These are phyloP conservation scores for Hesperophylax magnus DNA, from an alignment of 1,140 invertebrate genomes.

Conservation along the genomic window DNA sequence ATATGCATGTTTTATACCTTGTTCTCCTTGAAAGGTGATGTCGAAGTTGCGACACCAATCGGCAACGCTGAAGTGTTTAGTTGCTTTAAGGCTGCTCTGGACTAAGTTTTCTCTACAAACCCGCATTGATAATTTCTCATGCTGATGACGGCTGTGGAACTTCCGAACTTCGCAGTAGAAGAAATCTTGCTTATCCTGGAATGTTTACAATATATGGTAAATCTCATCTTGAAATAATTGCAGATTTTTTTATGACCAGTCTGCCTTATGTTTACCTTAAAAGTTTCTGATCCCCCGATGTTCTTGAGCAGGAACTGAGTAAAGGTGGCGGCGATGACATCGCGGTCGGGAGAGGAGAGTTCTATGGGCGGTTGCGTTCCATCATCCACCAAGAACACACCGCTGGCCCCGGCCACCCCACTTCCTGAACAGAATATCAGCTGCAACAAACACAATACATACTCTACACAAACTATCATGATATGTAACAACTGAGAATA, in stretches of 20 bases:
- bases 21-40: slow-evolving; percentile 91
- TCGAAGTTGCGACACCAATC: slow-evolving; percentile 97
- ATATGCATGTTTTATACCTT: slow-evolving; percentile 72
- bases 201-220: neutral
- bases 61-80: slow-evolving; percentile 81
- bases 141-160: slow-evolving; percentile 86
- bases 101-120: slow-evolving; percentile 86
- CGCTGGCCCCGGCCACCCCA: slow-evolving; percentile 66
- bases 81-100: slow-evolving; percentile 88
- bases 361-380: slow-evolving; percentile 90
- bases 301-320: slow-evolving; percentile 94
- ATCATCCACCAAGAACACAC: slow-evolving; percentile 87
- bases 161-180: slow-evolving; percentile 95
- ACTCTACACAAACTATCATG: too few relatives aligned
- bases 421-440: slow-evolving; percentile 58
- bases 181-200: slow-evolving; percentile 90
- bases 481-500: too few relatives aligned
- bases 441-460: slow-evolving; percentile 41
- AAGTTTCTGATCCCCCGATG: slow-evolving; percentile 95
- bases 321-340: slow-evolving; percentile 93
- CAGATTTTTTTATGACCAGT: slow-evolving; percentile 66
- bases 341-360: slow-evolving; percentile 85
- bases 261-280: slow-evolving; percentile 91
- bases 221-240: too few relatives aligned
- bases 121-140: slow-evolving; percentile 87